These are phyloP conservation scores for Hemaris fuciformis DNA, from an alignment of 2,888 invertebrate species.

Conservation along the genomic window DNA sequence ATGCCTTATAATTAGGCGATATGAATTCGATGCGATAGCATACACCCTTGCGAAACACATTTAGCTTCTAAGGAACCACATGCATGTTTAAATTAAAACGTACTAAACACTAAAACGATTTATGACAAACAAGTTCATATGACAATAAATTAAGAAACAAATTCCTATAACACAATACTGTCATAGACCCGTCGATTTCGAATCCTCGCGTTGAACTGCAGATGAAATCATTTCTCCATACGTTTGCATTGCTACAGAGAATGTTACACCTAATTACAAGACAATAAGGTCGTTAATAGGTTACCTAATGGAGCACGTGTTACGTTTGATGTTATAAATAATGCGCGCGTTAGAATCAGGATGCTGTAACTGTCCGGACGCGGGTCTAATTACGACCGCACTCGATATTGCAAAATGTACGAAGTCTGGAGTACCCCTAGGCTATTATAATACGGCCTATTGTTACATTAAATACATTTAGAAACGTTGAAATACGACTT, in stretches of 20 bases:
- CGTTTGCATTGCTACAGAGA: constrained; percentile 21
- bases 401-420: constrained; percentile 75
- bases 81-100: constrained; percentile 23
- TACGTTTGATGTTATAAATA: constrained; percentile 27
- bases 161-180: not conserved
- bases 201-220: constrained; percentile 27
- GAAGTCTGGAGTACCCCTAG: constrained; percentile 63
- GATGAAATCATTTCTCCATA: constrained; percentile 39
- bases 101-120: too few species aligned
- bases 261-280: constrained; percentile 26
- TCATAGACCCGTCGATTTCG: not conserved
- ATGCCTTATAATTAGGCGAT: constrained; percentile 78
- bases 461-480: constrained; percentile 67
- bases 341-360: constrained; percentile 71
- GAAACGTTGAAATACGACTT: constrained; percentile 55
- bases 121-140: not conserved
- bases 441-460: constrained; percentile 62
- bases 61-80: constrained; percentile 69
- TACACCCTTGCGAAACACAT: constrained; percentile 74
- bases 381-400: constrained; percentile 74
- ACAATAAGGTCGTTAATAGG: constrained; percentile 20
- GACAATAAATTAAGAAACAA: not conserved
- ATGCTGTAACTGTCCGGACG: constrained; percentile 75
- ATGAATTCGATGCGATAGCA: constrained; percentile 77
- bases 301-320: constrained; percentile 17